phyloP scores from a whole-genome alignment of 2,797 vertebrate species.

The Sebastes taczanowskii region DNA sequence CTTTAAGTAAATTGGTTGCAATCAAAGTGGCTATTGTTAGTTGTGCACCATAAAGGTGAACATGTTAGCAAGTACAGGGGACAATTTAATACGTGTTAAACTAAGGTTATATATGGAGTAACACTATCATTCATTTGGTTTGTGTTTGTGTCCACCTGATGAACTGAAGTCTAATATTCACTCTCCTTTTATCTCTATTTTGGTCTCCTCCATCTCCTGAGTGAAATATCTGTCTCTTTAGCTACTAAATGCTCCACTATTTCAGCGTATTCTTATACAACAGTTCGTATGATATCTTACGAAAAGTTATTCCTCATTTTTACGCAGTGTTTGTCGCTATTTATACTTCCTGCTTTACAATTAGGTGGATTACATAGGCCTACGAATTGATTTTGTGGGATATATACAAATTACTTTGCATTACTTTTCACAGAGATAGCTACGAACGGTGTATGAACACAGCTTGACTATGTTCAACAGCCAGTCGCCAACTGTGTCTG shows the following conservation, averaged over 20 bases:
- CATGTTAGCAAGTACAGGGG: neutral
- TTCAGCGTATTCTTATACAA: neutral
- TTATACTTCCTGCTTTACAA: too few relatives aligned
- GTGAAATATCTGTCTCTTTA: neutral
- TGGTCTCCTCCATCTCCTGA: neutral
- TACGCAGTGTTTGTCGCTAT: too few relatives aligned
- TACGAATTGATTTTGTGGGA: too few relatives aligned
- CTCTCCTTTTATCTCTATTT: neutral
- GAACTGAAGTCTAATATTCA: neutral
- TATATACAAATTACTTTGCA: too few relatives aligned
- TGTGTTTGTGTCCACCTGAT: neutral
- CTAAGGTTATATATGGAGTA: neutral
- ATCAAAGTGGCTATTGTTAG: neutral
- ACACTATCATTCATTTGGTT: neutral
- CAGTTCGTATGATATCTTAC: too few relatives aligned
- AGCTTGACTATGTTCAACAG: neutral
- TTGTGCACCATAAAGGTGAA: neutral
- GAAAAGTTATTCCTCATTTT: neutral
- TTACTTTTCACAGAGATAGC: rapidly evolving
- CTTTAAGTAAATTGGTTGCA: neutral
- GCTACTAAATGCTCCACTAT: neutral
- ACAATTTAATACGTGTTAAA: neutral
- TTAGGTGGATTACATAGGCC: too few relatives aligned
- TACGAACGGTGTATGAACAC: too few relatives aligned
- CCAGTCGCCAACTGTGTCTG: neutral